Evolutionary conservation across 1,140 invertebrate genomes (phyloP).

Genomic region (Chlorops oryzae): DNA sequence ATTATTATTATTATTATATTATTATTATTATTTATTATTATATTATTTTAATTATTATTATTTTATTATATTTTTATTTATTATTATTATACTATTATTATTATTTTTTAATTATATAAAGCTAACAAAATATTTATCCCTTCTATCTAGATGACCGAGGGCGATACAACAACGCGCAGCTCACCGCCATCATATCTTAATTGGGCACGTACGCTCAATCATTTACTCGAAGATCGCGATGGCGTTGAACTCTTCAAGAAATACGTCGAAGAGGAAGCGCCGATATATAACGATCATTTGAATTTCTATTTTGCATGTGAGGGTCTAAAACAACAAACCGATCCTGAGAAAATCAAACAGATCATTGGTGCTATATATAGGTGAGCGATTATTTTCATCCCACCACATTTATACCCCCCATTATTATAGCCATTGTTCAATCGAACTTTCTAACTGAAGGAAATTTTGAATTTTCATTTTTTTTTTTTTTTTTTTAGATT

Average conservation of each 20-base stretch:
- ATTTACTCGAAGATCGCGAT: conserved; percentile 76
- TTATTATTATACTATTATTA: no score
- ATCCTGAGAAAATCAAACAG: conserved; percentile 64
- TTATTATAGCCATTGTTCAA: no score
- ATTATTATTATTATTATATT: no score
- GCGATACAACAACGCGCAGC: conserved; percentile 50
- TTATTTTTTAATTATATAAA: no score
- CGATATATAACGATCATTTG: conserved; percentile 67
- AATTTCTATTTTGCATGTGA: conserved; percentile 90
- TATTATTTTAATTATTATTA: no score
- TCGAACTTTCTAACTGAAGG: no score
- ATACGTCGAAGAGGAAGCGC: conserved; percentile 75
- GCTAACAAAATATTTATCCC: conserved; percentile 1
- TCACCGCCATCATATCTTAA: conserved; percentile 72
- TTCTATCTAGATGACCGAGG: conserved; percentile 48
- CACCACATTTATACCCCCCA: no score
- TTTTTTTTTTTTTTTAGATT: conserved; percentile 55
- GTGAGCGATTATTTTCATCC: no score
- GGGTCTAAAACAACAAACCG: conserved; percentile 73
- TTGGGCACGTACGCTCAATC: conserved; percentile 78
- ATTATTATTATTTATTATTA: no score
- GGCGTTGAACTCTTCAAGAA: conserved; percentile 78
- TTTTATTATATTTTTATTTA: no score
- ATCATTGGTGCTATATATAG: conserved; percentile 78
- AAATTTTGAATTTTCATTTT: no score